Evolutionary conservation across 2,797 vertebrate genomes (phyloP), one percentile per base, ranked within the genome.

Genomic region (Coracias cyanogaster): DNA sequence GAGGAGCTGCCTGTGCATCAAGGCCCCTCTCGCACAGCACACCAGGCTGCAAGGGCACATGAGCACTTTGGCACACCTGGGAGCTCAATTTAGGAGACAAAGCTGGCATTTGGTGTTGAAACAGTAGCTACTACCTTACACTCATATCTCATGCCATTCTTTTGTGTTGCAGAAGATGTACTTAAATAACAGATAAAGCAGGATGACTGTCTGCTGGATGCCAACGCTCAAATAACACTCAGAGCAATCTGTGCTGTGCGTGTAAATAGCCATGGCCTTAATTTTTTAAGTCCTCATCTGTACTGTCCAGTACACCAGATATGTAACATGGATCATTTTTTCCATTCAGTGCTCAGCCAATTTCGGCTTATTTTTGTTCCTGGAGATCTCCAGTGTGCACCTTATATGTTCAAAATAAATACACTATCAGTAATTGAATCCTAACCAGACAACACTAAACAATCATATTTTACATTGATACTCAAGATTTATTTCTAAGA

Each of bases 361-460:
- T 96, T 97, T 96, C 35, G 22, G 81, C 83, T 96, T 70, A 48
- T 95, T 97, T 93, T 97, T 96, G 81, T 94, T 95, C 80, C 89
- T 93, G 93, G 87, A 95, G 93, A 95, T 95, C 89, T 96, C 95
- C 78, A 93, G 89, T 86, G 65, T 95, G 83, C 10, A 3, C 94
- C 88, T 92, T 94, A 80, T 71, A 95, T 70, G 87, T 97, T 96
- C 96, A 96, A 97, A 97, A 96, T 97, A 97, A 97, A 97, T 89
- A 96, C 64, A 72, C 80, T 90, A 92, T 58, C 90, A 10, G 19
- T 96, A 97, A 96, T 82, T 96, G 95, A 94, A 96, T 94, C 82
- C 89, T 95, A 96, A 93, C 82, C 92, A 97, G 94, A 94, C 82
- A 94, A 93, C 93, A 89, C 82, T 61, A 86, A 96, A 85, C 91